Evolutionary conservation across 2,797 vertebrate species (phyloP), one percentile per base, ranked within the genome.

Genomic region (Manis pentadactyla): DNA sequence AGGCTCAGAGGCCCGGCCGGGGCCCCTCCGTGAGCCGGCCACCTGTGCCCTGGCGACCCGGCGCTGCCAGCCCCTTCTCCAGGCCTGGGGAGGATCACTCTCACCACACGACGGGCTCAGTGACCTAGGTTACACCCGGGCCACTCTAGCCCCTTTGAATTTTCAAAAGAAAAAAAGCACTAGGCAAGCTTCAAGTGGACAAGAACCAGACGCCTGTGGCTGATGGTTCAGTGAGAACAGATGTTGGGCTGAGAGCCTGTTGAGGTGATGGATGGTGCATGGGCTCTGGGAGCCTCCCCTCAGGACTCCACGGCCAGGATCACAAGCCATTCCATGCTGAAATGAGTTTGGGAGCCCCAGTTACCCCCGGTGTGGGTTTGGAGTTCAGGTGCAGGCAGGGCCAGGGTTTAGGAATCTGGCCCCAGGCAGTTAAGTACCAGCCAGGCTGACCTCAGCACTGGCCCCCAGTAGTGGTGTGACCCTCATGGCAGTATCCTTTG

Each of bases 71-170:
- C 66, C 97, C 92, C 97, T 61, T 90, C 97, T 97, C 97, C 95
- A 83, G 98, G 97, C 98, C 98, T 98, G 98, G 93, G 96, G 97
- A 98, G 98, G 98, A 97, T 98, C 98, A 98, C 90, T 97, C 97
- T 98, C 98, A 97, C 98, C 97, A 85, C 96, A 78, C 93, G 79
- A 98, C 87, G 73, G 97, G 97, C 96, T 96, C 83, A 51, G 96
- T 98, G 98, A 98, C 98, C 98, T 98, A 93, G 68, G 86, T 91
- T 96, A 85, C 97, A 97, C 97, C 98, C 98, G 94, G 57, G 87
- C 98, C 97, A 97, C 97, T 98, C 98, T 98, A 97, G 98, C 96
- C 97, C 97, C 98, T 99, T 99, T 98, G 98, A 98, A 98, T 98
- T 98, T 98, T 97, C 96, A 98, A 97, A n/a, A n/a, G 11, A 18